These are phyloP conservation scores for Rhadina sibilatrix DNA, from an alignment of 2,113 vertebrate species.

Conservation along the genomic window DNA sequence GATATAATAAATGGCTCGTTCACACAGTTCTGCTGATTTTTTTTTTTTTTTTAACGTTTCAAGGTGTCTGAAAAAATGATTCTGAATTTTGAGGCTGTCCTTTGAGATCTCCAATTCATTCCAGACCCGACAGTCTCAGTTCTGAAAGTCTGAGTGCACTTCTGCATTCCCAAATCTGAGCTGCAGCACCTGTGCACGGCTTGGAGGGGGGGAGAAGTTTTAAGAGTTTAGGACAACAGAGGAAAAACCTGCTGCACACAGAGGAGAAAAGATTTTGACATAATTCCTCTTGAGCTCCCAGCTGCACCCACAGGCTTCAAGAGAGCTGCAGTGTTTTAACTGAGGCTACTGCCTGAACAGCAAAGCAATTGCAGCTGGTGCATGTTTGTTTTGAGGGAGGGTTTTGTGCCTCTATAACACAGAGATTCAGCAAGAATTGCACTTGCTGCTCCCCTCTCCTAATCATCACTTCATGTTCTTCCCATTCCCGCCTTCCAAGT, in stretches of 20 bases:
- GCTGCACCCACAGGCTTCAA: neutral
- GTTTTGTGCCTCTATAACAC: neutral
- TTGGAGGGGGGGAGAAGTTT: neutral
- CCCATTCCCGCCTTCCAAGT: accelerated
- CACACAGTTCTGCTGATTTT: neutral
- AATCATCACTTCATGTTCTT: neutral
- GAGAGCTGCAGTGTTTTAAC: neutral
- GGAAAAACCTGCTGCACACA: neutral
- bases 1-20: neutral
- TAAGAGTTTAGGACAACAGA: neutral
- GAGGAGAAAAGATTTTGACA: neutral
- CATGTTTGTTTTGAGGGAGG: neutral
- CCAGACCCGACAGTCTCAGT: neutral
- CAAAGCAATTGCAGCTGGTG: neutral
- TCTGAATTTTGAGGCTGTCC: neutral
- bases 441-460: neutral
- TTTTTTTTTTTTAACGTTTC: neutral
- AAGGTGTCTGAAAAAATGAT: neutral
- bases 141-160: neutral
- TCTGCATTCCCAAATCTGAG: neutral
- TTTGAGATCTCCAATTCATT: neutral
- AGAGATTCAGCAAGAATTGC: neutral
- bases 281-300: neutral
- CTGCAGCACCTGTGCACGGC: neutral
- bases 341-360: neutral